Evolutionary conservation across 1,140 invertebrate species (phyloP).

Genomic region (Apis dorsata): DNA sequence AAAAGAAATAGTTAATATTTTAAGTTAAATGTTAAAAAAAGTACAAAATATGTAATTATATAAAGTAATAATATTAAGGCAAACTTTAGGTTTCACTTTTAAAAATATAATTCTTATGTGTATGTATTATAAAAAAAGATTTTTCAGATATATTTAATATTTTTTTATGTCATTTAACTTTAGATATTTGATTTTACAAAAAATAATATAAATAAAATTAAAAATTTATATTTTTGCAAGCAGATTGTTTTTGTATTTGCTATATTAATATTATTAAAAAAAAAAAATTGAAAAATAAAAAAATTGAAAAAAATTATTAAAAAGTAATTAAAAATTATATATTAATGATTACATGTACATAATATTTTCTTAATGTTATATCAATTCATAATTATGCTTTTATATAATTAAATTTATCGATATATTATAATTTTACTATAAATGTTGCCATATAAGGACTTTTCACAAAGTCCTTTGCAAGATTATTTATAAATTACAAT

Average conservation of each 20-base stretch:
- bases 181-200: slow-evolving; percentile 14
- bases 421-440: neutral
- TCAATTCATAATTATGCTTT: neutral
- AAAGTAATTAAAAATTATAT: neutral
- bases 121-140: slow-evolving; percentile 13
- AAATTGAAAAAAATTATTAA: neutral
- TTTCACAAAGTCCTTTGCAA: neutral
- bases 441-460: slow-evolving; percentile 8
- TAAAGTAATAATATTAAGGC: slow-evolving; percentile 52
- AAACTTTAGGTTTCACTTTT: slow-evolving; percentile 20
- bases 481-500: slow-evolving; percentile 18
- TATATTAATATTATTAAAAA: slow-evolving; percentile 5
- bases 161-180: neutral
- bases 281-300: too few species aligned
- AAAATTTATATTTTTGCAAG: neutral
- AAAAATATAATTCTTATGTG: slow-evolving; percentile 18
- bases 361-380: neutral
- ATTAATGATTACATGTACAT: slow-evolving; percentile 1
- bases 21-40: slow-evolving; percentile 39
- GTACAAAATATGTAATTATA: slow-evolving; percentile 58
- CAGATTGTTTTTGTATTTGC: neutral
- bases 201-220: neutral
- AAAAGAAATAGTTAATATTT: slow-evolving; percentile 16
- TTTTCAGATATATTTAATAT: neutral
- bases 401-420: neutral